Evolutionary conservation across 2,888 invertebrate species (phyloP), one percentile per base, ranked within the genome.

Genomic region (Pterobdella sp.): DNA sequence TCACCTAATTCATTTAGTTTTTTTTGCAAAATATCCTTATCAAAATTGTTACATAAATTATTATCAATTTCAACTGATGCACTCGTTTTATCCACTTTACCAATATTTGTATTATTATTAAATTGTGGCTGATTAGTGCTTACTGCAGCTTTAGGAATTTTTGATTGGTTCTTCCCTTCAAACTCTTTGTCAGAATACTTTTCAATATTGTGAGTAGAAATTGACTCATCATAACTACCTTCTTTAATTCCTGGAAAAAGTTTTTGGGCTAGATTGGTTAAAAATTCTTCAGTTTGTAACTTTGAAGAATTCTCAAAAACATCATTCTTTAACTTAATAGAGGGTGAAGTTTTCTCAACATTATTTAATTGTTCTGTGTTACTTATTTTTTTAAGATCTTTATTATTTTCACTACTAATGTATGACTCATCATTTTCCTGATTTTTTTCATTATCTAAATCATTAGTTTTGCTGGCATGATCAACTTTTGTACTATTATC

Each of bases 1-100:
- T 75, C 77, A 74, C 84, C 83, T 63, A 84, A 74, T 69, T 84
- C 81, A 2, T 77, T 75, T 32, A 84, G 77, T 75, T 83, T 84
- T 49, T 82, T 82, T 42, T 81, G 73, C n/a, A 84, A 76, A 1
- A 14, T 7, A 14, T 3, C n/a, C 3, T 14, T 56, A 14, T 56
- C n/a, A n/a, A 26, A 4, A n/a, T n/a, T 56, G 26, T 14, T 56
- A 56, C 26, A 26, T 18, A 26, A 18, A 18, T 56, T 56, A n/a
- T 56, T 56, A 26, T 56, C 60, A 56, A 4, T 22, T 26, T 56
- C 60, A 56, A 56, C n/a, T n/a, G n/a, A 18, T 56, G 3, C 60
- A 14, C 49, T 42, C 7, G 49, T 14, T 22, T 42, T 42, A 4
- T n/a, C 26, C 60, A n/a, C n/a, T 14, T 22, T 26, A 56, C n/a